Conservation (phyloP, 2,797 vertebrate genomes). For the Phaenicophaeus curvirostris region DNA sequence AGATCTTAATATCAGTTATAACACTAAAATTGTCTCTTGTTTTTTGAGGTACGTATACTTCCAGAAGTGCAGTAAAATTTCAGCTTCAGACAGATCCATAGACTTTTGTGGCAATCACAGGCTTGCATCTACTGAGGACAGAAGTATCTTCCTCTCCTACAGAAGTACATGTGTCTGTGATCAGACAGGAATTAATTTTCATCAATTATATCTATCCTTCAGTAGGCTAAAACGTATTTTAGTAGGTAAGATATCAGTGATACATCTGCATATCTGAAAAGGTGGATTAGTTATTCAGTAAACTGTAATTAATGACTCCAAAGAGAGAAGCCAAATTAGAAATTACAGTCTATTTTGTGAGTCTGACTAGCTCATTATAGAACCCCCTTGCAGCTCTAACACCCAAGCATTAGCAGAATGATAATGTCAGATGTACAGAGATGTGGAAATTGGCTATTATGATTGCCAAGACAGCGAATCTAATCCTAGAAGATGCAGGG, state of each 20-base stretch:
- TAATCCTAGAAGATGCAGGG: constrained; percentile 6
- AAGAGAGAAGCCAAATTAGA: constrained; percentile 49
- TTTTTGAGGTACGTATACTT: background rate
- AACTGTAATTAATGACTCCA: constrained; percentile 39
- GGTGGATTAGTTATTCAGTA: constrained; percentile 58
- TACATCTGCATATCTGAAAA: background rate
- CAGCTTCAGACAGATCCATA: background rate
- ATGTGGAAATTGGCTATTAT: background rate
- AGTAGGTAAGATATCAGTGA: constrained; percentile 17
- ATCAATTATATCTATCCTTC: background rate
- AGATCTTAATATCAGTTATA: background rate
- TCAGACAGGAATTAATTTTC: background rate
- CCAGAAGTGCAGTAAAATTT: background rate
- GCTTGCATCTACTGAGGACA: background rate
- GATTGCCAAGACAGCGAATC: background rate
- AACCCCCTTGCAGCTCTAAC: constrained; percentile 48
- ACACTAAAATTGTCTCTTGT: background rate
- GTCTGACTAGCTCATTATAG: constrained; percentile 48
- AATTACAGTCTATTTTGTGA: constrained; percentile 38
- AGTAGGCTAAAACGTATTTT: background rate
- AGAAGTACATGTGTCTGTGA: background rate
- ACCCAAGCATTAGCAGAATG: constrained; percentile 40
- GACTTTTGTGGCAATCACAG: background rate
- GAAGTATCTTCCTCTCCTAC: background rate
- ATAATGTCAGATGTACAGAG: constrained; percentile 42